Conservation (phyloP, 1,140 invertebrate genomes). For the Epicauta chinensis region DNA sequence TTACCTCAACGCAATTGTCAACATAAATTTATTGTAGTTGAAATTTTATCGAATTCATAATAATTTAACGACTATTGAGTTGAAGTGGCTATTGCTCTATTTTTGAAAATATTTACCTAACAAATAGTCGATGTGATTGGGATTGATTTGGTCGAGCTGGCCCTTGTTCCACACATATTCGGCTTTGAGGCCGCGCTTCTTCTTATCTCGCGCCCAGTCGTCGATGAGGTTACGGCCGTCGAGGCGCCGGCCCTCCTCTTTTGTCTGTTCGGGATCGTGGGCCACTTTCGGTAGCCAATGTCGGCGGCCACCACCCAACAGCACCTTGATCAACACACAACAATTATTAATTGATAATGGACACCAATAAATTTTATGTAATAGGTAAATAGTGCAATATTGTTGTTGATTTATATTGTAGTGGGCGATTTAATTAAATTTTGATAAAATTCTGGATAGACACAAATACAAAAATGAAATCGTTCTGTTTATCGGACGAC, state of each 20-base stretch:
- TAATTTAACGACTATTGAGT: no score
- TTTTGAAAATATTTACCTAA: constrained; percentile 53
- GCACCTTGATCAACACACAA: constrained; percentile 44
- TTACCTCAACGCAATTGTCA: no score
- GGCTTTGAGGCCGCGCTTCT: constrained; percentile 45
- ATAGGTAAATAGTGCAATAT: no score
- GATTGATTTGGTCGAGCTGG: constrained; percentile 55
- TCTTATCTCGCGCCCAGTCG: constrained; percentile 57
- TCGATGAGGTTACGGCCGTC: constrained; percentile 59
- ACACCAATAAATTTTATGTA: no score
- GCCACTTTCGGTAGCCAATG: constrained; percentile 61
- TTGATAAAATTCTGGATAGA: no score
- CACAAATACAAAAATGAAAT: no score
- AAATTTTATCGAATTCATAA: no score
- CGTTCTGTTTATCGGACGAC: no score
- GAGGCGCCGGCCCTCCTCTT: constrained; percentile 58
- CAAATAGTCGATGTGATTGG: constrained; percentile 60
- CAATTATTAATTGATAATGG: not conserved
- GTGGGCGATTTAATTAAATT: no score
- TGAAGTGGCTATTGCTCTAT: no score
- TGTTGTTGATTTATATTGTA: no score
- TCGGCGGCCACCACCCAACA: constrained; percentile 65
- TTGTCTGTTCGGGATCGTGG: constrained; percentile 50
- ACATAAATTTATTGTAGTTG: no score
- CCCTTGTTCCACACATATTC: constrained; percentile 60